Evolutionary conservation across 1,140 invertebrate species (phyloP), one percentile per base, ranked within the genome.

Genomic region (Hermatobates lingyangjiaoensis): DNA sequence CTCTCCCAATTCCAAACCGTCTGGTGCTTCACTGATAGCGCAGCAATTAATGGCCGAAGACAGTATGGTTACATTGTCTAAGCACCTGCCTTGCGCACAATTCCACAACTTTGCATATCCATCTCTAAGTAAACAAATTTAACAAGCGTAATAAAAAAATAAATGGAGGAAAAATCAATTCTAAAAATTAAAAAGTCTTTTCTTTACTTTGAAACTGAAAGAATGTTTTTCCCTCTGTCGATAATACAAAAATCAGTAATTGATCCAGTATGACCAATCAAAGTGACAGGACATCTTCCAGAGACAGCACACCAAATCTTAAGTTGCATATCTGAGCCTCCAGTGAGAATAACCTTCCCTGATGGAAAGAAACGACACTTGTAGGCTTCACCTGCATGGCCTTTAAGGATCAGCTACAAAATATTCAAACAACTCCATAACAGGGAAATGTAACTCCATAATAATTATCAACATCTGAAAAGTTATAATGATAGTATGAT

Each of bases 281-380:
- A 62, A 15, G 76, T 79, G 1, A 75, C 74, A 44, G 78, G 75
- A 66, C 79, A 80, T 23, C 71, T 61, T 30, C 79, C 80, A 48
- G 72, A 74, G 57, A 79, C 73, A 3, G 76, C 76, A 51, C 74
- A 79, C 79, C 80, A 84, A 50, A 85, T 74, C 58, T 77, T 76
- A 1, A 80, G 64, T 34, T 71, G 70, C 59, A 80, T 76, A 67
- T 85, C 82, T 39, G 77, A 75, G 2, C 80, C 79, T 50, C 74
- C 77, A 50, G 73, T 75, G 42, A 84, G 62, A 1, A 80, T 64
- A 23, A 83, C 80, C 45, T 79, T 60, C 4, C 79, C 80, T 50
- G 79, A 81, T 27, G 81, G 81, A 57, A 83, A 84, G 60, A 81
- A 82, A 45, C 66, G 66, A 60, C 78, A 80, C 50, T 68, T 73